These are phyloP conservation scores for Axinella damicornis DNA, from an alignment of 37 sponge, comb jelly and placozoan genomes.

Conservation along the genomic window DNA sequence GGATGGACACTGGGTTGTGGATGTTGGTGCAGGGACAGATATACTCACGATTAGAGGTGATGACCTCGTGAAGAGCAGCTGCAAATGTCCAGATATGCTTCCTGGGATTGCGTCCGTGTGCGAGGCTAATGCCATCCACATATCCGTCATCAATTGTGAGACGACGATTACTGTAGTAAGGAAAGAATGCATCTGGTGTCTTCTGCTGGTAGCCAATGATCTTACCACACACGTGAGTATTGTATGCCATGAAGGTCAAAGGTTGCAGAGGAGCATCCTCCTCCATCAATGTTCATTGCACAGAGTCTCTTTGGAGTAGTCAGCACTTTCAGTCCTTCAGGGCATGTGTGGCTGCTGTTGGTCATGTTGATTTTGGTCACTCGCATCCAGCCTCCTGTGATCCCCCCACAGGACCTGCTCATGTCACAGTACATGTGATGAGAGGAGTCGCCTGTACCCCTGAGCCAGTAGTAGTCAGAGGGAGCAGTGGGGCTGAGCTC, in stretches of 20 bases:
- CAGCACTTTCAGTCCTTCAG: background rate
- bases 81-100: slow-evolving; percentile 50
- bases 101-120: slow-evolving; percentile 20
- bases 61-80: slow-evolving; percentile 15
- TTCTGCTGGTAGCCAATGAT: slow-evolving; percentile 11
- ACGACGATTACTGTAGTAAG: background rate
- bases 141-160: slow-evolving; percentile 1
- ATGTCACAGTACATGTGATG: background rate
- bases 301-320: background rate
- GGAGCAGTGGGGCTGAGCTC: background rate
- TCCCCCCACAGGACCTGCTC: background rate
- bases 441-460: background rate
- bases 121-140: slow-evolving; percentile 38
- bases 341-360: background rate
- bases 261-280: background rate
- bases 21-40: slow-evolving; percentile 25
- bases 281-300: background rate
- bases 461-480: background rate
- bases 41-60: background rate
- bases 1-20: background rate
- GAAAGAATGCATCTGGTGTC: slow-evolving; percentile 12
- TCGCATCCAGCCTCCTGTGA: background rate
- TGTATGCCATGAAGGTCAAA: background rate
- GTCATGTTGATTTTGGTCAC: background rate
- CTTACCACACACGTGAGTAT: slow-evolving; percentile 27